Percentiles rank a stretch among this genome's conserved stretches.
Evolutionary conservation across 2,113 vertebrate species (phyloP).

Genomic region (Syrmaticus mikado): DNA sequence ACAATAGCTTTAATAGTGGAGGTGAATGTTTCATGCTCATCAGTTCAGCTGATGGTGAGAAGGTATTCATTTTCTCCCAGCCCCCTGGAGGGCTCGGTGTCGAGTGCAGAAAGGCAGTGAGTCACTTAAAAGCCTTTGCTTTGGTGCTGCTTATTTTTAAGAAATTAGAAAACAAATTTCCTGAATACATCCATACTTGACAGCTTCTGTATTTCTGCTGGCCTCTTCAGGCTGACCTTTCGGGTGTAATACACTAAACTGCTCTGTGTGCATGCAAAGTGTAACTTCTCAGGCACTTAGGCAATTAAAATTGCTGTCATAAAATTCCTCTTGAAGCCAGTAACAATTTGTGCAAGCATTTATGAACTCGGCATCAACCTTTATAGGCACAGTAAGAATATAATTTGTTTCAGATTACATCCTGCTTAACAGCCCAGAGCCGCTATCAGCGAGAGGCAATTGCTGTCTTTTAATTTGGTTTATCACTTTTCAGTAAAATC

Average conservation of each 20-base stretch:
- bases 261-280: neutral
- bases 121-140: neutral
- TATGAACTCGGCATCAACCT: neutral
- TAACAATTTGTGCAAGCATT: neutral
- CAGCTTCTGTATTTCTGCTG: neutral
- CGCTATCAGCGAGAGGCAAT: neutral
- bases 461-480: neutral
- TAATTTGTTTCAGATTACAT: neutral
- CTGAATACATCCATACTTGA: neutral
- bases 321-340: neutral
- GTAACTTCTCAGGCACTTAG: neutral
- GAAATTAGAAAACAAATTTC: constrained; percentile 43
- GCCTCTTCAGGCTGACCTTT: constrained; percentile 8
- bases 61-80: neutral
- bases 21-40: neutral
- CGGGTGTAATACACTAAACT: neutral
- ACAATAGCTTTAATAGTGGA: neutral
- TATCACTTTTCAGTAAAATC: neutral
- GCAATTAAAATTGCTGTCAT: constrained; percentile 8
- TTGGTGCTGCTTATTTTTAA: neutral
- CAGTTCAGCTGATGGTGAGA: neutral
- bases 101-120: neutral
- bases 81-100: neutral
- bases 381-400: neutral
- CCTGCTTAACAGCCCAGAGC: neutral